Evolutionary conservation across 2,888 invertebrate genomes (phyloP), one percentile per base, ranked within the genome.

Genomic region (Acrocyrtus sp.): DNA sequence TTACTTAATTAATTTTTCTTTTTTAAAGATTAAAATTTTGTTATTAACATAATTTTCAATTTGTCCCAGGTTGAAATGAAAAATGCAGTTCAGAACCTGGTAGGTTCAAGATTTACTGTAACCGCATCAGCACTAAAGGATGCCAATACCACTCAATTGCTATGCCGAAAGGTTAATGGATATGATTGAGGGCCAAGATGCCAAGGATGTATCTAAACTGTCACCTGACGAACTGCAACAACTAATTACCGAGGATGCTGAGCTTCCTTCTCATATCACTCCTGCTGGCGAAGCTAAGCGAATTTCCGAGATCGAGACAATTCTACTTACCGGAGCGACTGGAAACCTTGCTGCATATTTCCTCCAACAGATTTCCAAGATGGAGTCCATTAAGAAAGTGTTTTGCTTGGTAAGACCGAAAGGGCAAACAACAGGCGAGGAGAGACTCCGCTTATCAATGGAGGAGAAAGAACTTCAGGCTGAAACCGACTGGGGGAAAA

Each of bases 301-400:
- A 15, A 24, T 63, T 5, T 72, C 74, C 3, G 74, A 76, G 57
- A 72, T 77, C 15, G 45, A 56, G 22, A 72, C 26, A 12, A 57
- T 78, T n/a, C 47, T 78, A 8, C 41, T 78, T 4, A 78, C 78
- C 0, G 78, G 78, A 2, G 77, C 61, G 0, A 78, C 78, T 19
- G 78, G 78, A 43, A 74, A 74, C 22, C 21, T 78, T 29, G 78
- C 75, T 3, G 62, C 75, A 0, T 70, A 75, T 24, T 48, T 78
- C 47, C 53, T 78, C 5, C 47, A 70, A 15, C 74, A 77, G 43
- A 17, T 78, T 10, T 69, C 61, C 0, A 57, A 67, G 39, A 19
- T 47, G 15, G 61, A 65, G 0, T 24, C 47, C 1, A 34, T 75
- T 15, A 60, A 56, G 21, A 68, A 63, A 22, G 53, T 78, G 6